These are phyloP conservation scores for Pardosa pseudoannulata DNA, from an alignment of 2,888 invertebrate genomes.

Conservation along the genomic window DNA sequence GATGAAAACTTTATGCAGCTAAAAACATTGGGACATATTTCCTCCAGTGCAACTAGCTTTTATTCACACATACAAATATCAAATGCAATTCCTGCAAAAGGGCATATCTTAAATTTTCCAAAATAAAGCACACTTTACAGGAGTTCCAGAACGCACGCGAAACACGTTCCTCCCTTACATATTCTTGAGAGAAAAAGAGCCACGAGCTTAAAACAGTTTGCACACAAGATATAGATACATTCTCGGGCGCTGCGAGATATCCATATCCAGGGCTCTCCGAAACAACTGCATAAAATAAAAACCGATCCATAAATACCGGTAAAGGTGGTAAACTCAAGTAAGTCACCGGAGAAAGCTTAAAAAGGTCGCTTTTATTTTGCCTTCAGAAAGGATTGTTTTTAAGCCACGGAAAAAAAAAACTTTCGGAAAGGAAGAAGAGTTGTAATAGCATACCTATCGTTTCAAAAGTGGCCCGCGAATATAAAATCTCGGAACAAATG, in stretches of 20 bases:
- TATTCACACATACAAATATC: too few relatives aligned
- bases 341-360: neutral
- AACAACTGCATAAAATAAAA: neutral
- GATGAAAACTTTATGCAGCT: too few relatives aligned
- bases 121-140: neutral
- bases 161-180: neutral
- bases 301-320: slow-evolving; percentile 5
- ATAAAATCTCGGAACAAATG: slow-evolving; percentile 43
- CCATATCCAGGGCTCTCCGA: neutral
- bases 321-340: neutral
- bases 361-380: slow-evolving; percentile 1
- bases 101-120: neutral
- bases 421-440: slow-evolving; percentile 20
- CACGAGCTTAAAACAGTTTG: neutral
- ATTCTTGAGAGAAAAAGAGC: neutral
- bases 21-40: too few relatives aligned
- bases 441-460: slow-evolving; percentile 61
- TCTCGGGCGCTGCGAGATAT: neutral
- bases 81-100: neutral
- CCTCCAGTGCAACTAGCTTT: too few relatives aligned
- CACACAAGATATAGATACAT: neutral
- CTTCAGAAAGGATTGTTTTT: slow-evolving; percentile 41
- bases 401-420: slow-evolving; percentile 37
- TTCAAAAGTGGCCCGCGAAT: slow-evolving; percentile 47
- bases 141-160: neutral